Evolutionary conservation across 2,113 vertebrate species (phyloP).

Genomic region (Pao palembangensis): DNA sequence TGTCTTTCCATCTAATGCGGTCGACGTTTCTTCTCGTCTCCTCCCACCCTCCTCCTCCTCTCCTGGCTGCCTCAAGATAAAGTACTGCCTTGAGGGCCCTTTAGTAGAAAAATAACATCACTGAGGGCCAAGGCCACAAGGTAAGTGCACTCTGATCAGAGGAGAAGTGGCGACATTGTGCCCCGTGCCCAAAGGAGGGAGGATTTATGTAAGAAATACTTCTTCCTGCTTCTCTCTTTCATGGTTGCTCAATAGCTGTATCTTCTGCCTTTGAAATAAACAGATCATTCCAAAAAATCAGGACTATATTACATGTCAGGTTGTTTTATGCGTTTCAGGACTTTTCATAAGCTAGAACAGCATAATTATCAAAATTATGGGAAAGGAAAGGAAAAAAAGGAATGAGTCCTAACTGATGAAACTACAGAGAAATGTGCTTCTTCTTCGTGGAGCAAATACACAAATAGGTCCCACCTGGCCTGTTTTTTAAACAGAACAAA

Average conservation of each 20-base stretch:
- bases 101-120: constrained; percentile 42
- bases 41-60: constrained; percentile 27
- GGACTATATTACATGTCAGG: neutral
- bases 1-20: constrained; percentile 44
- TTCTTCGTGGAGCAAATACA: too few relatives aligned
- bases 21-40: constrained; percentile 53
- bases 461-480: neutral
- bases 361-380: neutral
- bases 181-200: constrained; percentile 18
- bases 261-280: neutral
- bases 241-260: too few relatives aligned
- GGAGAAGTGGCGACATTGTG: constrained; percentile 31
- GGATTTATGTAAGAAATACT: constrained; percentile 18
- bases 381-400: neutral
- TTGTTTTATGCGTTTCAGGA: neutral
- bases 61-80: constrained; percentile 38
- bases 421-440: too few relatives aligned
- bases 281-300: neutral
- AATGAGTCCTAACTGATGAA: too few relatives aligned
- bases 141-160: constrained; percentile 53
- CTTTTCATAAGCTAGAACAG: too few relatives aligned
- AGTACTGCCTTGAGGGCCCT: constrained; percentile 49
- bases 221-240: neutral
- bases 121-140: constrained; percentile 43
- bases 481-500: neutral